Base-by-base conservation (phyloP, 1,140 invertebrate genomes). In the Homarus americanus region DNA sequence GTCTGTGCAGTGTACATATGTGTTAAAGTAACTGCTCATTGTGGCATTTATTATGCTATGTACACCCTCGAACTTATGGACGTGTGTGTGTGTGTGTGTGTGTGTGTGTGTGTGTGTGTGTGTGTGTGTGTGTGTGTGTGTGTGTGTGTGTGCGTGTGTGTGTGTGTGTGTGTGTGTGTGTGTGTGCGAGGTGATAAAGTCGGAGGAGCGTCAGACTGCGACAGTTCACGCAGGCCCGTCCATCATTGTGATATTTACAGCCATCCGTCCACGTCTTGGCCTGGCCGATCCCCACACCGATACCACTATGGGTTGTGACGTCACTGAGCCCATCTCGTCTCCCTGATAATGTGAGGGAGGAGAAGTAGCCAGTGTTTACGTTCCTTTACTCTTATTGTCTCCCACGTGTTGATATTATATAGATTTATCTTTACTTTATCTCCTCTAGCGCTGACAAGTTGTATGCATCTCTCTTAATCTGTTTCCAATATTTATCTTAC, bases 61-160 rank as follows among this genome's bases (percentile, higher is more conserved):
- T n/a, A n/a, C n/a, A n/a, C n/a, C n/a, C n/a, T n/a, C n/a, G n/a
- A n/a, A n/a, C n/a, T n/a, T n/a, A n/a, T n/a, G n/a, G n/a, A n/a
- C n/a, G n/a, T 32, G 9, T 80, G 78, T 80, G 17, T 80, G 40
- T 80, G 17, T 80, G 40, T 49, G 41, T 80, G 40, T 80, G 40
- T 80, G 78, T 49, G 40, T 80, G 78, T 80, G 41, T 80, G 78
- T 80, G 78, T 49, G 40, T 80, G 78, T 80, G 41, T 80, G 78
- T 80, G 36, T 79, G 76, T 79, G 76, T 79, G 76, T 79, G 40
- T 40, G 28, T 58, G 53, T 58, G 10, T 58, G 10, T 58, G 53
- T 58, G 53, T 58, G 17, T 73, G 72, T n/a, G n/a, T 76, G 73
- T 76, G 32, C 32, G 32, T 76, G 10, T 38, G 73, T 76, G 5